Evolutionary conservation across 2,888 invertebrate genomes (phyloP), one percentile per base, ranked within the genome.

Genomic region (Uloborus plumipes): DNA sequence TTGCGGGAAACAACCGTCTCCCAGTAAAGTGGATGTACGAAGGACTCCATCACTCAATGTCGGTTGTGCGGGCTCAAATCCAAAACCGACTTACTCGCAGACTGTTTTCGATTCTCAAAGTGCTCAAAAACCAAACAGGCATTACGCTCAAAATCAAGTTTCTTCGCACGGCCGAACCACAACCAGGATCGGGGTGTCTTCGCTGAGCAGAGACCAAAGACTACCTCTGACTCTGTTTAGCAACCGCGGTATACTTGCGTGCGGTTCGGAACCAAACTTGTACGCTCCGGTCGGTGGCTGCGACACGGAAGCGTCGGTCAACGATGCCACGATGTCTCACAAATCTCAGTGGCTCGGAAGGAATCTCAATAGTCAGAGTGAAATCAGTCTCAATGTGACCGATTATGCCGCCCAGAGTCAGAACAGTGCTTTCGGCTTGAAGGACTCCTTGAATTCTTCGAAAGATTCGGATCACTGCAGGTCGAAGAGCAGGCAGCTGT

Each of bases 131-230:
- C 81, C 62, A 11, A 7, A 39, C 15, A 31, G 81, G 49, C 74
- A 74, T 1, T 81, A 81, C 11, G 59, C 61, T 53, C 79, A 79
- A 62, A 58, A 18, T 14, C 58, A 58, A 20, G n/a, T 58, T 15
- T 51, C 71, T 20, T 51, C 74, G 15, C 74, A 79, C 49, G 53
- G 69, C 4, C 47, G 83, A 14, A 78, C 77, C 16, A 77, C 73
- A 11, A 78, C 84, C n/a, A 72, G 81, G 16, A 85, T 85, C 22
- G 85, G 85, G 14, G 82, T 85, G 1, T 85, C 85, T 3, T 85
- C 85, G 16, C 69, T 85, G 2, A 84, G 72, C 16, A 64, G 85
- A 13, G 77, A 82, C 39, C 84, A 84, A 26, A 70, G 75, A 65
- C 59, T 78, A 50, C 85, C 84, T 20, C 51, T 84, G 16, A 62